These are phyloP conservation scores for Drosophila subquinaria DNA, from an alignment of 2,888 invertebrate genomes.

Conservation along the genomic window DNA sequence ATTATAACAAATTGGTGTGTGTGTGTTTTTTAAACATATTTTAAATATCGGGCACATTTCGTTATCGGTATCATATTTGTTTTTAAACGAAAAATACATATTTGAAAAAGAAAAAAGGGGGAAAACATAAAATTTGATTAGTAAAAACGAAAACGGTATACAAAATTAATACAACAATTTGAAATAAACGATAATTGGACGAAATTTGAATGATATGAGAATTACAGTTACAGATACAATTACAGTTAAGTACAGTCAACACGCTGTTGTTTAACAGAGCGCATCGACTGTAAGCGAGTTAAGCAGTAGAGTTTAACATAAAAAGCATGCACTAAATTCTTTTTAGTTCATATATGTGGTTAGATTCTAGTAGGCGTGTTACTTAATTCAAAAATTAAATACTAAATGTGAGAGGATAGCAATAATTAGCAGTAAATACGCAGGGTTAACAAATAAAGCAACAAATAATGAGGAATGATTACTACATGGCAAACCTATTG, in stretches of 20 bases:
- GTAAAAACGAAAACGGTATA: conserved; percentile 73
- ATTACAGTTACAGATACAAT: conserved; percentile 22
- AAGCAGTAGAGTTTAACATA: conserved; percentile 22
- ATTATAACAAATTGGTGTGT: conserved; percentile 21
- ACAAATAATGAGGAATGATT: conserved; percentile 67
- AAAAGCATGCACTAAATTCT: conserved; percentile 46
- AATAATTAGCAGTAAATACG: conserved; percentile 36
- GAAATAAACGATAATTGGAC: conserved; percentile 35
- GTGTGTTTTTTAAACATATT: conserved; percentile 14
- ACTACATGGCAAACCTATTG: conserved; percentile 26
- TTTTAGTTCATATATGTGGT: conserved; percentile 25
- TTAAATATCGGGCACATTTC: conserved; percentile 45
- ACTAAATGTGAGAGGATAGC: conserved; percentile 34
- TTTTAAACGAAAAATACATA: conserved; percentile 46
- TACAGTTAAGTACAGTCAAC: conserved; percentile 11
- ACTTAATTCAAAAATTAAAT: conserved; percentile 26
- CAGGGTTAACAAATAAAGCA: conserved; percentile 66
- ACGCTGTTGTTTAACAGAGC: conserved; percentile 38
- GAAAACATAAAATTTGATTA: conserved; percentile 75
- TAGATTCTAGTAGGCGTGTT: conserved; percentile 33
- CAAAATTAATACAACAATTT: conserved; percentile 61
- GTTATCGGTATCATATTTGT: conserved; percentile 70
- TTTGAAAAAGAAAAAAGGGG: conserved; percentile 62
- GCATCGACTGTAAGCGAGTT: conserved; percentile 29
- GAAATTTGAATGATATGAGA: conserved; percentile 41